Conservation (phyloP, 1,140 invertebrate genomes). For the Cephus cinctus region DNA sequence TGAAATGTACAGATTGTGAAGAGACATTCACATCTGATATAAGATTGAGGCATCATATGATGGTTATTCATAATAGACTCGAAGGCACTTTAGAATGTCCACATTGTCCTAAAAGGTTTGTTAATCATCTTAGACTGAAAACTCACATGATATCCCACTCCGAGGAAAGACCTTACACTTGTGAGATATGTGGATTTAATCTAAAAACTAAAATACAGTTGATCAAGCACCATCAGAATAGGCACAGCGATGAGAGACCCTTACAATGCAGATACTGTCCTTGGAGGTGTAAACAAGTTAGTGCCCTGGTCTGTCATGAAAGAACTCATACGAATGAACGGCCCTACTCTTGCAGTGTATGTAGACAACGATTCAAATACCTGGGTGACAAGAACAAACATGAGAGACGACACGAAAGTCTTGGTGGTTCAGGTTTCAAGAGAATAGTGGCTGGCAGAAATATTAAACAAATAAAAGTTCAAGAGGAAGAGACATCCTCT, state of each 20-base stretch:
- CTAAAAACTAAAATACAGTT: constrained; percentile 55
- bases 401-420: constrained; percentile 48
- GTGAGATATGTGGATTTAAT: constrained; percentile 51
- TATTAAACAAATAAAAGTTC: constrained; percentile 26
- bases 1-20: constrained; percentile 51
- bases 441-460: constrained; percentile 44
- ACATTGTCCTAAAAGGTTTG: constrained; percentile 51
- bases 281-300: constrained; percentile 53
- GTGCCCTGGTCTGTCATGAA: constrained; percentile 70
- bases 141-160: constrained; percentile 56
- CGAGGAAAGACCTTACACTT: constrained; percentile 47
- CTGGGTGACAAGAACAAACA: constrained; percentile 71
- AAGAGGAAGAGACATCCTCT: constrained; percentile 29
- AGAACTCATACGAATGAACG: constrained; percentile 96
- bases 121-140: constrained; percentile 51
- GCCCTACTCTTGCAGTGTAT: constrained; percentile 96
- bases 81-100: constrained; percentile 50
- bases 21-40: constrained; percentile 47
- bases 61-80: constrained; percentile 46
- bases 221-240: constrained; percentile 52
- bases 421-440: constrained; percentile 52
- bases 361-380: constrained; percentile 92
- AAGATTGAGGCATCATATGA: constrained; percentile 51
- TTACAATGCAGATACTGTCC: constrained; percentile 47
- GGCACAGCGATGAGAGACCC: constrained; percentile 51